Evolutionary conservation across 2,797 vertebrate species (phyloP).

Genomic region (Muraenolepis orangiensis): DNA sequence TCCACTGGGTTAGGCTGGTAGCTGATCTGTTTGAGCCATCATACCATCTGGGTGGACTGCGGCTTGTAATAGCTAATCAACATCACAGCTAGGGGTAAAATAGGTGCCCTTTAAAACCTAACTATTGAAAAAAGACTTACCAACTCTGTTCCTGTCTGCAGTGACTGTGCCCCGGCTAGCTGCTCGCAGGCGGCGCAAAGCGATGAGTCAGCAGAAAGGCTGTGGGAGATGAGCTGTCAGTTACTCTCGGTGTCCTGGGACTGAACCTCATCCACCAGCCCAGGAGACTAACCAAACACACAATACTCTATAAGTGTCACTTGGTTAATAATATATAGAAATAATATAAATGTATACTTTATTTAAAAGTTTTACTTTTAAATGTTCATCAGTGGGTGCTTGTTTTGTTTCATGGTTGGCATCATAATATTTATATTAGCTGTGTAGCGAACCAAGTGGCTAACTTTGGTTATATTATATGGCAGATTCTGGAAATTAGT

Average conservation of each 20-base stretch:
- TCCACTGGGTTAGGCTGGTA: background rate
- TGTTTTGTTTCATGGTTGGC: background rate
- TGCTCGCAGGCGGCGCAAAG: constrained; percentile 59
- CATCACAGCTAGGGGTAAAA: background rate
- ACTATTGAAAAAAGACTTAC: background rate
- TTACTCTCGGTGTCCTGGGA: constrained; percentile 69
- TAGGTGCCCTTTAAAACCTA: background rate
- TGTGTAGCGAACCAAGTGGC: background rate
- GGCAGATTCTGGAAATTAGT: too few relatives aligned
- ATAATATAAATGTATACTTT: background rate
- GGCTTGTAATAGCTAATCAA: background rate
- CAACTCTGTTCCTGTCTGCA: constrained; percentile 32
- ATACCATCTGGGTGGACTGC: background rate
- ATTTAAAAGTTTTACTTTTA: background rate
- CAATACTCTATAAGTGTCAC: background rate
- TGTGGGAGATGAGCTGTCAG: constrained; percentile 75
- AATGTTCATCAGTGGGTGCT: too few relatives aligned
- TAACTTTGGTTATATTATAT: too few relatives aligned
- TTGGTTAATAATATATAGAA: background rate
- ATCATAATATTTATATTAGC: background rate
- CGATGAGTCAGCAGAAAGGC: constrained; percentile 61
- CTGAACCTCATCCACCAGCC: constrained; percentile 23
- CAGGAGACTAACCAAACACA: background rate
- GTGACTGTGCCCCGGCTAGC: constrained; percentile 69
- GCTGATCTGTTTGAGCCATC: background rate